These are phyloP conservation scores for Sebastes minor DNA, from an alignment of 2,797 vertebrate genomes.

Conservation along the genomic window DNA sequence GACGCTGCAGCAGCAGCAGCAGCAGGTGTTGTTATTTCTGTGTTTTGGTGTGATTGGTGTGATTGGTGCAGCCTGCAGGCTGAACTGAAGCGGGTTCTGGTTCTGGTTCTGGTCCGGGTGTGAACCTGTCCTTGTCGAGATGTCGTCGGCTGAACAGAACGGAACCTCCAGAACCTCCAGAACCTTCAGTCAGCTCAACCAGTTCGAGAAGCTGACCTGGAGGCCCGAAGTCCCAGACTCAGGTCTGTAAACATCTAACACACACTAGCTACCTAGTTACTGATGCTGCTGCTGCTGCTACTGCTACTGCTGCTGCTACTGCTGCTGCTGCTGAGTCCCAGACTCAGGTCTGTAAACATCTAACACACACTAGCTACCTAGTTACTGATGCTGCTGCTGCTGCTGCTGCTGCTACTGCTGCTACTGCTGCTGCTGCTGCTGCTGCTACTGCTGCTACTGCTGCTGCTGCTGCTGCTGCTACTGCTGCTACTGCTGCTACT, in stretches of 20 bases:
- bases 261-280: too few relatives aligned
- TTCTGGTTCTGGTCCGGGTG: conserved; percentile 21
- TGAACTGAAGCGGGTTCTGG: neutral
- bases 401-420: too few relatives aligned
- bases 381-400: too few relatives aligned
- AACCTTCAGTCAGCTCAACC: conserved; percentile 82
- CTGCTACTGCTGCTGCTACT: accelerated
- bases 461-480: too few relatives aligned
- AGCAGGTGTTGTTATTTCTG: conserved; percentile 35
- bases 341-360: too few relatives aligned
- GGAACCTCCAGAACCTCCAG: conserved; percentile 33
- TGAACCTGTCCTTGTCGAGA: conserved; percentile 38
- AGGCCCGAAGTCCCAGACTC: conserved; percentile 66
- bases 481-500: too few relatives aligned
- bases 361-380: too few relatives aligned
- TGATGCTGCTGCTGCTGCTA: accelerated
- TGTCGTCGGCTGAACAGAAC: conserved; percentile 63
- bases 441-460: too few relatives aligned
- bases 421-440: too few relatives aligned
- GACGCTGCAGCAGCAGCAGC: conserved; percentile 43
- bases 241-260: too few relatives aligned
- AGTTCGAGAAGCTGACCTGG: conserved; percentile 91
- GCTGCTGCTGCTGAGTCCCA: too few relatives aligned
- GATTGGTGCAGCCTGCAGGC: neutral
- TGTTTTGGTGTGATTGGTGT: conserved; percentile 18